Evolutionary conservation across 2,113 vertebrate genomes (phyloP), one percentile per base, ranked within the genome.

Genomic region (Hippolais icterina): DNA sequence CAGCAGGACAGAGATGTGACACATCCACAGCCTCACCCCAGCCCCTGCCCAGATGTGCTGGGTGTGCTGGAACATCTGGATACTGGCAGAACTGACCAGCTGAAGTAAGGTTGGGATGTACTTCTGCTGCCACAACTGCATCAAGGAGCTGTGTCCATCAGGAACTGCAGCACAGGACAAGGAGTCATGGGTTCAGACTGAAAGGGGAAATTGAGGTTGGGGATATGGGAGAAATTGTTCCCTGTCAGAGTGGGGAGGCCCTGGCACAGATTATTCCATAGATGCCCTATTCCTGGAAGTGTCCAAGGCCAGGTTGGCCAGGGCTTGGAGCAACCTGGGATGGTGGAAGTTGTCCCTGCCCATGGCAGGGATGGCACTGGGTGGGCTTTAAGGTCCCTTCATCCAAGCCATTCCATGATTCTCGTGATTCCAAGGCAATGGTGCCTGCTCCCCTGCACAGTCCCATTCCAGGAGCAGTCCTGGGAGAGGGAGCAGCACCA

Each of bases 21-120:
- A 60, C 5, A 3, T 0, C 46, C 66, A 12, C 46, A 52, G 56
- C 35, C 52, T 35, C 12, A 10, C 3, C 39, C 31, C 15, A 29
- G 10, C 1, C 15, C 57, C 17, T 22, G 18, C 18, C n/a, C 74
- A 72, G 49, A 33, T 18, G 22, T 33, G 69, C 54, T 22, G 46
- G 46, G 46, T 29, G 68, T 13, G 19, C 27, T 29, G 69, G 12
- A 81, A 69, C 60, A 64, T 2, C 83, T 75, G 61, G 77, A 25
- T 19, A 0, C 1, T 54, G 49, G 31, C 33, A 77, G 35, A 63
- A 33, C 0, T 16, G 29, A 24, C 2, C 17, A 31, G 0, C 8
- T 14, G 35, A 14, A 19, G 77, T 50, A 46, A 10, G 17, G 39
- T 35, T 49, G 47, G 65, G 56, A n/a, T 20, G 14, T 1, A 4